These are phyloP conservation scores for Gobionotothen gibberifrons DNA, from an alignment of 2,797 vertebrate genomes.

Conservation along the genomic window DNA sequence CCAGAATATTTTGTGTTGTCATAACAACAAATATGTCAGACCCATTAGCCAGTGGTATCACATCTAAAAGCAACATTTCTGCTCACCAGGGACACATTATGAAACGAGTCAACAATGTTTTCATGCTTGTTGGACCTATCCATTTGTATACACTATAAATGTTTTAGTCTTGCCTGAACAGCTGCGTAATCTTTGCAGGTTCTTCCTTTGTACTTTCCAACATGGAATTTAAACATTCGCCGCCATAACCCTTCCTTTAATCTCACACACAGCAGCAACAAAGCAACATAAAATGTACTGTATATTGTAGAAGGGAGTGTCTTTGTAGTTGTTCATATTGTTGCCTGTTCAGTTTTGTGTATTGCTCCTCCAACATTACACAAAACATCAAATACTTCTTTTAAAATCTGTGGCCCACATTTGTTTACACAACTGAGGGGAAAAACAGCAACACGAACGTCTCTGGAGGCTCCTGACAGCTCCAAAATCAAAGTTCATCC, in stretches of 20 bases:
- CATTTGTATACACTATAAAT: slow-evolving; percentile 29
- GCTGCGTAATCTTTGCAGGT: slow-evolving; percentile 34
- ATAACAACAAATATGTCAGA: slow-evolving; percentile 19
- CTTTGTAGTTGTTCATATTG: slow-evolving; percentile 38
- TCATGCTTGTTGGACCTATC: slow-evolving; percentile 37
- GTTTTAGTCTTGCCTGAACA: slow-evolving; percentile 25
- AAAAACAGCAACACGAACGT: slow-evolving; percentile 22
- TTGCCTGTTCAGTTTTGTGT: slow-evolving; percentile 28
- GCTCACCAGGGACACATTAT: slow-evolving; percentile 35
- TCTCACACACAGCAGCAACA: slow-evolving; percentile 42
- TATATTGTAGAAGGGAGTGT: slow-evolving; percentile 28
- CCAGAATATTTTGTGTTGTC: not conserved
- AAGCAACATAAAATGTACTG: slow-evolving; percentile 29
- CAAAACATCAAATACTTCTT: slow-evolving; percentile 50
- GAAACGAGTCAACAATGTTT: slow-evolving; percentile 34
- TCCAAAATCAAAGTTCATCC: slow-evolving; percentile 57
- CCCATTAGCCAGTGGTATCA: slow-evolving; percentile 25
- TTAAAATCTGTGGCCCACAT: slow-evolving; percentile 30
- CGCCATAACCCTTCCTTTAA: slow-evolving; percentile 45
- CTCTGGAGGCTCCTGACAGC: slow-evolving; percentile 43
- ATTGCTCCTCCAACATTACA: slow-evolving; percentile 31
- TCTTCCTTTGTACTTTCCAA: slow-evolving; percentile 31
- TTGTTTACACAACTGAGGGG: slow-evolving; percentile 44
- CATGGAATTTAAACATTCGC: slow-evolving; percentile 42
- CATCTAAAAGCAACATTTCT: slow-evolving; percentile 21